Evolutionary conservation across 2,888 invertebrate genomes (phyloP).

Genomic region (Pedicia rivosa): DNA sequence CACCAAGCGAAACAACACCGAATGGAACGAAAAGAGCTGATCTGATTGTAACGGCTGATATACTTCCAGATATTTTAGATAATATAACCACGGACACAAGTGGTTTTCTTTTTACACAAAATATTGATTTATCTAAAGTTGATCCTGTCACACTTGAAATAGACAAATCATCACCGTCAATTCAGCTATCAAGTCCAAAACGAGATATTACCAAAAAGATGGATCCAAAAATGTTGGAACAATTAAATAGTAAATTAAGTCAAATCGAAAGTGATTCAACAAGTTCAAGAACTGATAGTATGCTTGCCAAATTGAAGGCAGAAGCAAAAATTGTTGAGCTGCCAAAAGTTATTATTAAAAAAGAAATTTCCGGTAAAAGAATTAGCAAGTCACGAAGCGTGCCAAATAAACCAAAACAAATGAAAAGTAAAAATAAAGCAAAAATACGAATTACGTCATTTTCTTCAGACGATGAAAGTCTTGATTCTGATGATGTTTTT

Average conservation of each 20-base stretch:
- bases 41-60: constrained; percentile 18
- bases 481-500: constrained; percentile 62
- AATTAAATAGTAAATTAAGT: constrained; percentile 53
- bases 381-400: constrained; percentile 44
- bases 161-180: constrained; percentile 41
- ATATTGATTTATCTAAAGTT: constrained; percentile 56
- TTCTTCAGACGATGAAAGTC: constrained; percentile 59
- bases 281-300: constrained; percentile 54
- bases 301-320: constrained; percentile 33
- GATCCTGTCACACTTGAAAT: constrained; percentile 56
- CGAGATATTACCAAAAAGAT: constrained; percentile 51
- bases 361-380: constrained; percentile 44
- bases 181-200: constrained; percentile 52
- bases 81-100: constrained; percentile 32
- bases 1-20: constrained; percentile 15
- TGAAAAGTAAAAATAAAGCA: constrained; percentile 35
- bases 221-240: constrained; percentile 49
- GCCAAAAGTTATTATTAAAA: constrained; percentile 39
- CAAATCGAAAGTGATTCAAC: constrained; percentile 65
- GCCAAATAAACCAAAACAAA: constrained; percentile 39
- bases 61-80: constrained; percentile 39
- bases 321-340: constrained; percentile 38
- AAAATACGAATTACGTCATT: constrained; percentile 61
- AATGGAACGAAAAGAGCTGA: constrained; percentile 17
- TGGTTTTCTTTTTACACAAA: constrained; percentile 51